These are phyloP conservation scores for Drosophila tropicalis DNA, from an alignment of 1,140 invertebrate species.

Conservation along the genomic window DNA sequence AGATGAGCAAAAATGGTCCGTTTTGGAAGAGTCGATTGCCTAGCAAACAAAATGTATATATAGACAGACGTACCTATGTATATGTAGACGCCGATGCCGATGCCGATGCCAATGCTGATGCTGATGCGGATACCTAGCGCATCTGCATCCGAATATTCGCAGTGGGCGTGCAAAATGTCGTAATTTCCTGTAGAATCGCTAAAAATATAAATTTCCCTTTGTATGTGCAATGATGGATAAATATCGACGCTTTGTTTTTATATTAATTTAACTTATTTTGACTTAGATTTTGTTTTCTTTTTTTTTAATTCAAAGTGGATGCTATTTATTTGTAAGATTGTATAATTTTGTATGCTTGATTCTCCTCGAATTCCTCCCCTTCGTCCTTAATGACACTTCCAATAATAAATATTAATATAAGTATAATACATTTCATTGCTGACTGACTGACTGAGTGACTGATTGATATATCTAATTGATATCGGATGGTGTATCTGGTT, in stretches of 20 bases:
- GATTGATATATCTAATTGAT: neutral
- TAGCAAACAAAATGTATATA: conserved; percentile 19
- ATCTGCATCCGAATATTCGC: conserved; percentile 18
- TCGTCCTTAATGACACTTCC: conserved; percentile 59
- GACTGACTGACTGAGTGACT: conserved; percentile 46
- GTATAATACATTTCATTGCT: conserved; percentile 74
- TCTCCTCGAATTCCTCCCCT: conserved; percentile 63
- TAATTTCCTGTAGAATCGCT: conserved; percentile 61
- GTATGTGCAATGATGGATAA: conserved; percentile 35
- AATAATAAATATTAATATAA: conserved; percentile 80
- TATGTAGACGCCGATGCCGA: neutral
- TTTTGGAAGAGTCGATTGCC: conserved; percentile 47
- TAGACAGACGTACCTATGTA: no score
- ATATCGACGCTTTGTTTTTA: neutral
- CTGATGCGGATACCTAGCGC: neutral
- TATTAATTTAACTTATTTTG: neutral
- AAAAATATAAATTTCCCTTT: conserved; percentile 40
- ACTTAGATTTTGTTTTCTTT: neutral
- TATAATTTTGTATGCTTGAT: conserved; percentile 72
- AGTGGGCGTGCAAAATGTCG: conserved; percentile 61
- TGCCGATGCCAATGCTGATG: neutral
- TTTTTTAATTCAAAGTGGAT: conserved; percentile 71
- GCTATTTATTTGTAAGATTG: conserved; percentile 69
- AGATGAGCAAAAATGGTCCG: conserved; percentile 50
- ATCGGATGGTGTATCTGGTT: conserved; percentile 33